Conservation (phyloP, 2,113 vertebrate species). For the Pogonocichla stellata region DNA sequence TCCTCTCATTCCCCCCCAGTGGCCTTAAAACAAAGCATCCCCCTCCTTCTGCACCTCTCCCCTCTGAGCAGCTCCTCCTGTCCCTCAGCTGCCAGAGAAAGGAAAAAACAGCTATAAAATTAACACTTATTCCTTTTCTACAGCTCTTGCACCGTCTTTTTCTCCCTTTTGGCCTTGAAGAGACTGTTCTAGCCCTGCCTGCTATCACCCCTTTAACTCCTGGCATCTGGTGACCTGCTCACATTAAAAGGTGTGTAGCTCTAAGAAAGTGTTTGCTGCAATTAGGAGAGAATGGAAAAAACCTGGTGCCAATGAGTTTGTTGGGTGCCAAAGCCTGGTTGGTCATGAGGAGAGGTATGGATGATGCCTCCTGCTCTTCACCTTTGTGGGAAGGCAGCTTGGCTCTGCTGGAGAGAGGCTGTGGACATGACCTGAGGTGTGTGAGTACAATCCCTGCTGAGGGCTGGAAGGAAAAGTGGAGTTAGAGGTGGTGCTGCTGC, state of each 20-base stretch:
- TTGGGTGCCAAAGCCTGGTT: neutral
- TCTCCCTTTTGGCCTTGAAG: neutral
- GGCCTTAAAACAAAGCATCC: neutral
- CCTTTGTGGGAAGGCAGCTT: neutral
- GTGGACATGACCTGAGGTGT: neutral
- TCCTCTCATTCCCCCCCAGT: neutral
- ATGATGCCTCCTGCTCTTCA: neutral
- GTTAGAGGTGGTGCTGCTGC: neutral
- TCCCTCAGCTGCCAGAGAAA: neutral
- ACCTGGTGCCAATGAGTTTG: conserved; percentile 41
- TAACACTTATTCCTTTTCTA: neutral
- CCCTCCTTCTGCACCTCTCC: neutral
- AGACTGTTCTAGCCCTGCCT: neutral
- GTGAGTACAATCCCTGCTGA: neutral
- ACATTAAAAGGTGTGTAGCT: neutral
- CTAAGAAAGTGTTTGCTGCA: neutral
- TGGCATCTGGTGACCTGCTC: neutral
- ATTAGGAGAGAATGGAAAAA: neutral
- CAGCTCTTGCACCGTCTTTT: neutral
- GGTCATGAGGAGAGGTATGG: neutral
- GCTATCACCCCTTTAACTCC: neutral
- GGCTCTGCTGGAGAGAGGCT: neutral
- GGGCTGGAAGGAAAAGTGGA: neutral
- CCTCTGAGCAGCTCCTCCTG: neutral
- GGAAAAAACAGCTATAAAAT: neutral